Evolutionary conservation across 2,797 vertebrate genomes (phyloP).

Genomic region (Podarcis siculus): DNA sequence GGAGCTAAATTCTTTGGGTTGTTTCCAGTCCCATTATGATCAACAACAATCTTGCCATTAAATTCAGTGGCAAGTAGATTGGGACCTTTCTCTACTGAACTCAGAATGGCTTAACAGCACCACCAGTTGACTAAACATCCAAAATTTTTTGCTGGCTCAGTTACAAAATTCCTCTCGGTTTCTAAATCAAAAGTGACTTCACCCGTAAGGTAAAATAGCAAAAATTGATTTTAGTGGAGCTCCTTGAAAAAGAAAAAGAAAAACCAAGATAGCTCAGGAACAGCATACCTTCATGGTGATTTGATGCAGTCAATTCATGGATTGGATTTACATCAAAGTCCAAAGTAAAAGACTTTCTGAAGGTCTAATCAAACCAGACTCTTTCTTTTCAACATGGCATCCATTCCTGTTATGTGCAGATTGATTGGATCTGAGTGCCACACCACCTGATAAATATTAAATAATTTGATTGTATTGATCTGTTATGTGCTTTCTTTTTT

Average conservation of each 20-base stretch:
- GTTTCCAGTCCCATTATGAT: not conserved
- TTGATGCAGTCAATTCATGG: not conserved
- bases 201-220: not conserved
- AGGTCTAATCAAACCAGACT: not conserved
- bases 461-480: not conserved
- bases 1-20: not conserved
- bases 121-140: not conserved
- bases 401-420: not conserved
- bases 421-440: not conserved
- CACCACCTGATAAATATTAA: not conserved
- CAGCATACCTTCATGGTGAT: not conserved
- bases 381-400: not conserved
- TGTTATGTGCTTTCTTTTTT: not conserved
- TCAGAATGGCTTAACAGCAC: not conserved
- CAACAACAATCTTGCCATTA: not conserved
- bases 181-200: conserved; percentile 7
- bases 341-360: not conserved
- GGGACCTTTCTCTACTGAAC: not conserved
- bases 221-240: not conserved
- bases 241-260: not conserved
- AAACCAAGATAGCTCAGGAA: not conserved
- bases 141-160: conserved; percentile 11
- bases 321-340: not conserved
- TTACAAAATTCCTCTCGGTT: not conserved
- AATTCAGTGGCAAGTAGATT: not conserved